Evolutionary conservation across 2,888 invertebrate species (phyloP), one percentile per base, ranked within the genome.

Genomic region (Dexiosoma caninum): DNA sequence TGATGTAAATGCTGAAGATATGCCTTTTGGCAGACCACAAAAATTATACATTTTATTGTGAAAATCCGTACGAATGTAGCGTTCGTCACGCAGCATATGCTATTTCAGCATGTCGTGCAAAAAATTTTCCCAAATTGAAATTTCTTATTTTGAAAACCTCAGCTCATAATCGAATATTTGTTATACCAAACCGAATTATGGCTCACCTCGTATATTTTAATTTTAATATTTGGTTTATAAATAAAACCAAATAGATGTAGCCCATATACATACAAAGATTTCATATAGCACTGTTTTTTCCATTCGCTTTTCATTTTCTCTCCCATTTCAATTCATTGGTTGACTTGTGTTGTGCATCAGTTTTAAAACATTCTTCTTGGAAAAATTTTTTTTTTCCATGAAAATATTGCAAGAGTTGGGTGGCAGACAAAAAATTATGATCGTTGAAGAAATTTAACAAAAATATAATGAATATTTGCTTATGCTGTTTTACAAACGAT

Each of bases 271-370:
- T 27, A 35, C 37, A 30, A 10, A 27, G 16, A 27, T 37, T 30
- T 30, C 57, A 37, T 57, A 16, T 9, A 35, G 42, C 16, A 46
- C 9, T 42, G 12, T 7, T 51, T 44, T 67, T 23, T 49, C 5
- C 9, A 7, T 40, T 40, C 9, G 16, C 8, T 23, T 59, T 23
- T 2, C 19, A 51, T 37, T 44, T 62, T 62, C 62, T 46, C 19
- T 2, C 32, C 59, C 60, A 69, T 46, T 76, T 46, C 60, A 76
- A 69, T 76, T 69, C 62, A 69, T 76, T 76, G 69, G 60, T 62
- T 69, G 60, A 62, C 62, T 76, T 69, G 55, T 27, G 44, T n/a
- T n/a, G 60, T 55, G 53, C 46, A 46, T 60, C 37, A 57, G 49
- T 59, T 69, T 27, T 51, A 53, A 67, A 51, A 67, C 12, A 49